These are phyloP conservation scores for Alca torda DNA, from an alignment of 2,797 vertebrate species.

Conservation along the genomic window DNA sequence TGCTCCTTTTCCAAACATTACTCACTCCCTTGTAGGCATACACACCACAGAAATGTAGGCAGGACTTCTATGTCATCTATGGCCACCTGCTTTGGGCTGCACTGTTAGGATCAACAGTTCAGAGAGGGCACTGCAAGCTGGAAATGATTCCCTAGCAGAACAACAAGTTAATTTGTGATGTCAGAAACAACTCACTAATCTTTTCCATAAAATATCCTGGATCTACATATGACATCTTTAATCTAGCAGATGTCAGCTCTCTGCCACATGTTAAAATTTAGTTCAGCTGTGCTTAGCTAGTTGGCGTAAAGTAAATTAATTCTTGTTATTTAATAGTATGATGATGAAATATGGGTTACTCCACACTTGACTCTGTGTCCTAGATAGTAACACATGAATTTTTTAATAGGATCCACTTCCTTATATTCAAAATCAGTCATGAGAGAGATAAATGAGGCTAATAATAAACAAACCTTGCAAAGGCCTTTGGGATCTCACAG, in stretches of 20 bases:
- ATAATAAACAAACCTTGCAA: conserved; percentile 50
- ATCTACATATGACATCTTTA: background rate
- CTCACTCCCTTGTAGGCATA: background rate
- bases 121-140: background rate
- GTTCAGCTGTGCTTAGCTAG: background rate
- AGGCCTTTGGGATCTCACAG: conserved; percentile 26
- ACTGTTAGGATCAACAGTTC: background rate
- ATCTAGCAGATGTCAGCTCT: background rate
- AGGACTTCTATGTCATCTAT: background rate
- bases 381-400: background rate
- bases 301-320: background rate
- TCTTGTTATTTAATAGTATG: conserved; percentile 9
- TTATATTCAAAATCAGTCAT: conserved; percentile 40
- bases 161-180: background rate
- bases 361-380: background rate
- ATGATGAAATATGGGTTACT: background rate
- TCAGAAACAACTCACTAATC: background rate
- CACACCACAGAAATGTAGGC: background rate
- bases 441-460: conserved; percentile 39
- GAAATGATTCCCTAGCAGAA: background rate
- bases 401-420: background rate
- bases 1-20: background rate
- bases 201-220: background rate
- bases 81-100: background rate
- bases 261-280: background rate